These are phyloP conservation scores for Caenorhabditis sp. DNA, from an alignment of 2,888 invertebrate genomes.

Conservation along the genomic window DNA sequence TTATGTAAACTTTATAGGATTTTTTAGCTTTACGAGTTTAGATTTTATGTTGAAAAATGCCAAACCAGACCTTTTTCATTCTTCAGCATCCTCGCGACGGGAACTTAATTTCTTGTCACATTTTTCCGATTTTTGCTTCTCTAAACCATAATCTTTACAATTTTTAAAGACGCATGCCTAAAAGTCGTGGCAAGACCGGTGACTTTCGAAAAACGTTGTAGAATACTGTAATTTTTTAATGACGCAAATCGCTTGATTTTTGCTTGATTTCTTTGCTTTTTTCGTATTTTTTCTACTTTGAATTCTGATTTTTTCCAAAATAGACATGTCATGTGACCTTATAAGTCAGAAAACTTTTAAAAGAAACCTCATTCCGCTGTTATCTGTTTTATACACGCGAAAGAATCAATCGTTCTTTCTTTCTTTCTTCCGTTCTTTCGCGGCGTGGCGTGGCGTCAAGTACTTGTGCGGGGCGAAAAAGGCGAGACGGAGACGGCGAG, in stretches of 20 bases:
- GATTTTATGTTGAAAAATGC: no score
- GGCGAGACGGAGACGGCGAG: slow-evolving; percentile 3
- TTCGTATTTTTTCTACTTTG: not conserved
- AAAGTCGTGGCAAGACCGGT: slow-evolving; percentile 6
- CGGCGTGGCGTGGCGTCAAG: no score
- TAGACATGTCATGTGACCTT: not conserved
- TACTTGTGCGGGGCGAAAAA: slow-evolving; percentile 14
- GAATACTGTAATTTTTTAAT: not conserved
- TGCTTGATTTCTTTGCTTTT: not conserved
- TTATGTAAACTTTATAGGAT: no score
- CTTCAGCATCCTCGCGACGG: no score
- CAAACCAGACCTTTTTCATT: no score
- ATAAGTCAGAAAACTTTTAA: slow-evolving; percentile 27
- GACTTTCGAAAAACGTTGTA: not conserved
- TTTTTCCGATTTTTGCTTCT: no score
- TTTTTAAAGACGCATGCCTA: not conserved
- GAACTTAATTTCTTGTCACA: no score
- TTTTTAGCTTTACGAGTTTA: no score
- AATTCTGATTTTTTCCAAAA: not conserved
- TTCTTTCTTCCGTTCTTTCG: not conserved
- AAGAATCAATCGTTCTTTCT: slow-evolving; percentile 33
- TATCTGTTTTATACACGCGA: slow-evolving; percentile 5
- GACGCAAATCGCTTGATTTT: slow-evolving; percentile 1
- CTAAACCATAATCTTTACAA: no score
- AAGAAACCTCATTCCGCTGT: slow-evolving; percentile 1